Evolutionary conservation across 2,113 vertebrate genomes (phyloP).

Genomic region (Ia io): DNA sequence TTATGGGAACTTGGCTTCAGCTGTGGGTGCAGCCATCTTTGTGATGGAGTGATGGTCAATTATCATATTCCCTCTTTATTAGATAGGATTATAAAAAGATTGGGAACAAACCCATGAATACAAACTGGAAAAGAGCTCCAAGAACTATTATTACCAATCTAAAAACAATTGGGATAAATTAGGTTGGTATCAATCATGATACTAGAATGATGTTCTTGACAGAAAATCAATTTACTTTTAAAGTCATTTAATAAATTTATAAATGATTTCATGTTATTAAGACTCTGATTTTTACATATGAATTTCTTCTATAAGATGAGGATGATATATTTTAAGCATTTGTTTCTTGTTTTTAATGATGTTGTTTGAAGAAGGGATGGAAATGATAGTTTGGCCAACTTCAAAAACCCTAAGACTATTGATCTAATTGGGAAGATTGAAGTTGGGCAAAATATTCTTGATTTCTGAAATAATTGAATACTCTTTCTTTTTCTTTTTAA

Average conservation of each 20-base stretch:
- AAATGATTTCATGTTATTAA: neutral
- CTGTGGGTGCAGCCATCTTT: too few species aligned
- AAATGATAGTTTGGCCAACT: neutral
- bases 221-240: neutral
- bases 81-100: neutral
- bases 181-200: neutral
- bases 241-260: neutral
- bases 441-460: neutral
- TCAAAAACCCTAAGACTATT: neutral
- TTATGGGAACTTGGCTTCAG: too few species aligned
- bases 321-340: neutral
- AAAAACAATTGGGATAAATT: neutral
- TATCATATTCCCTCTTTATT: too few species aligned
- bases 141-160: neutral
- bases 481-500: neutral
- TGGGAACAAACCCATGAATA: neutral
- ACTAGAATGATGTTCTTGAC: neutral
- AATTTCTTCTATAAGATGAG: neutral
- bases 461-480: neutral
- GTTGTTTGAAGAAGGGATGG: neutral
- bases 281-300: neutral
- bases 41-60: too few species aligned
- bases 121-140: neutral
- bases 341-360: slow-evolving; percentile 18
- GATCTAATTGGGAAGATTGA: neutral